Evolutionary conservation across 2,113 vertebrate species (phyloP), one percentile per base, ranked within the genome.

Genomic region (Amia ocellicauda): DNA sequence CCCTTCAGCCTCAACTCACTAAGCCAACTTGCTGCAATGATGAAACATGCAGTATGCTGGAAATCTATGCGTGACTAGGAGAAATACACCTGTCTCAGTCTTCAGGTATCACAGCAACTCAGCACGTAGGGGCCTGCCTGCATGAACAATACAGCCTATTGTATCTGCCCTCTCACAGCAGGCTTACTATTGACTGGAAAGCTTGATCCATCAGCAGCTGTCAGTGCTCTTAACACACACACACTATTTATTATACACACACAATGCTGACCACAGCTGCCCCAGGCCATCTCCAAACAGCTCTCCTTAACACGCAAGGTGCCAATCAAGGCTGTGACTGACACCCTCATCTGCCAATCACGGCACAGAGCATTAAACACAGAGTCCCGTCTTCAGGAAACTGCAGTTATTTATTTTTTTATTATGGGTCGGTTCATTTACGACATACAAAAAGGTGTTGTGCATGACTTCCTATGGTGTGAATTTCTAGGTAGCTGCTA

Each of bases 21-120:
- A 7, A 36, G 31, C 31, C 31, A 36, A 11, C 31, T 36, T 11
- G 5, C 31, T 1, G 2, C 11, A 36, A 36, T 36, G 31, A 36
- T 36, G 31, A 36, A 36, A 11, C 1, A 36, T 5, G 31, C 31
- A 7, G 5, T 11, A 7, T 11, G 5, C 31, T 60, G 79, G 82
- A 1, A 27, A 13, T 47, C 66, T 88, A 69, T 82, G 87, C 89
- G 88, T 87, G 88, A 88, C 74, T 83, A 85, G 83, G 70, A 78
- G 77, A 80, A 88, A 89, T 93, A 88, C 91, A 93, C 91, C 91
- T 94, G 92, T 91, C 88, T 90, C 81, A 70, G 84, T 77, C 80
- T 56, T 77, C 86, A 90, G 89, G 89, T 89, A 89, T 75, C 75
- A 68, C 73, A 75, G 74, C 49, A 45, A 57, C 43, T 50, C 66